A percentile compares a stretch with the other conserved stretches of the same genome.
phyloP scores from a whole-genome alignment of 2,888 invertebrate species.

The Macaria notata region DNA sequence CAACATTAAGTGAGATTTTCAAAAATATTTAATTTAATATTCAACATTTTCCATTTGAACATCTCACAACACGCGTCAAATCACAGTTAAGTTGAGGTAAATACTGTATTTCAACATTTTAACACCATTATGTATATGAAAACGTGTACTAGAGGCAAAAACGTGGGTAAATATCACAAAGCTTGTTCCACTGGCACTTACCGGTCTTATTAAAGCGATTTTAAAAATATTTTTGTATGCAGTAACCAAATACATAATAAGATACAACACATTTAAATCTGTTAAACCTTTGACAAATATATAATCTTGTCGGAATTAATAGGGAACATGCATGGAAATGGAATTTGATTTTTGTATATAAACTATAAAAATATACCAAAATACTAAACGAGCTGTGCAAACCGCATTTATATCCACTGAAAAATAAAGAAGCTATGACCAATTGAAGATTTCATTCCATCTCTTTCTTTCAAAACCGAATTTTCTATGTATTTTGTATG shows the following conservation, averaged over 20 bases:
- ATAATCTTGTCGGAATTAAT: too few species aligned
- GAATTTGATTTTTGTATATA: too few species aligned
- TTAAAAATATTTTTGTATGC: slow-evolving; percentile 11
- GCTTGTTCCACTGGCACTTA: slow-evolving; percentile 52
- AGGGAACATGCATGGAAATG: too few species aligned
- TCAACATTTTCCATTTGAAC: slow-evolving; percentile 45
- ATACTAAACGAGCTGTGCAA: too few species aligned
- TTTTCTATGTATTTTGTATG: too few species aligned
- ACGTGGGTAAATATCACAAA: slow-evolving; percentile 43
- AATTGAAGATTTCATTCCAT: too few species aligned
- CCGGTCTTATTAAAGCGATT: slow-evolving; percentile 27
- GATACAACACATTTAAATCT: too few species aligned
- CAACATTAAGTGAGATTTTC: slow-evolving; percentile 15
- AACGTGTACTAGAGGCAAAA: slow-evolving; percentile 31
- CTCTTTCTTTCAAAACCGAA: too few species aligned
- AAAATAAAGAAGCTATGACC: too few species aligned
- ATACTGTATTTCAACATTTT: slow-evolving; percentile 55
- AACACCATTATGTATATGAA: slow-evolving; percentile 38
- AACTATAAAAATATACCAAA: too few species aligned
- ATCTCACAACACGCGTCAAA: slow-evolving; percentile 59
- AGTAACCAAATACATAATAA: background rate
- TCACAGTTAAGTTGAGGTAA: slow-evolving; percentile 79
- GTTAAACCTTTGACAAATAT: too few species aligned
- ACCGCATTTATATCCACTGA: too few species aligned
- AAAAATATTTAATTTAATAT: slow-evolving; percentile 36